These are phyloP conservation scores for Dioctria rufipes DNA, from an alignment of 2,888 invertebrate genomes.

Conservation along the genomic window DNA sequence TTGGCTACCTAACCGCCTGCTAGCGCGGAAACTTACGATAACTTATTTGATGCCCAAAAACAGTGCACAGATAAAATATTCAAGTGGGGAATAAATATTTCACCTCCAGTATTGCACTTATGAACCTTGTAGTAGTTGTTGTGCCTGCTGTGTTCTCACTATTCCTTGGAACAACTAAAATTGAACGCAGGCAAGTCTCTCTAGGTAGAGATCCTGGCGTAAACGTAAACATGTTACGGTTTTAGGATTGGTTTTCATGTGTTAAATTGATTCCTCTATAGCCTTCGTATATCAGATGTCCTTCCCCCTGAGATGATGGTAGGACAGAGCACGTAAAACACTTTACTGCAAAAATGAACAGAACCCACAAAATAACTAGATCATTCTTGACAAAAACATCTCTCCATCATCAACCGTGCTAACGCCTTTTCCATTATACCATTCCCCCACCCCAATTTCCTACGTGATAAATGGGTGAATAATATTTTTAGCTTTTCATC, in stretches of 20 bases:
- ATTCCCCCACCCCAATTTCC: not conserved
- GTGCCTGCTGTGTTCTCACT: conserved; percentile 3
- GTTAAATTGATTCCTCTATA: not conserved
- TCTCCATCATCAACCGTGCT: not conserved
- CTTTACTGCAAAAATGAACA: conserved; percentile 30
- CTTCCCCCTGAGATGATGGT: not conserved
- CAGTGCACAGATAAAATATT: conserved; percentile 45
- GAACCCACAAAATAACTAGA: conserved; percentile 6
- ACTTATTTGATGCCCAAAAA: conserved; percentile 29
- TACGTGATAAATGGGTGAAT: conserved; percentile 48
- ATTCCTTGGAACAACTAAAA: too few species aligned
- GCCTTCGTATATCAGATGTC: not conserved
- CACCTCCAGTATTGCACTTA: conserved; percentile 23
- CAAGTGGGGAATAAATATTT: conserved; percentile 48
- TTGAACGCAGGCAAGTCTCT: conserved; percentile 31
- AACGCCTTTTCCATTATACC: not conserved
- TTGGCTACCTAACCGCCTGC: not conserved
- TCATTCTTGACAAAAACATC: not conserved
- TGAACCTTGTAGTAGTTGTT: not conserved
- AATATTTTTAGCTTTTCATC: conserved; percentile 57
- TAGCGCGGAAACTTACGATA: not conserved
- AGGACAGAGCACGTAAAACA: not conserved
- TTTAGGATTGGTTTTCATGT: conserved; percentile 30
- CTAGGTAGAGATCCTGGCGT: not conserved
- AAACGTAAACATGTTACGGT: conserved; percentile 44